A percentile compares a stretch with the other conserved stretches of the same genome.
Conservation (phyloP, 2,113 vertebrate species). For the Perca flavescens region DNA sequence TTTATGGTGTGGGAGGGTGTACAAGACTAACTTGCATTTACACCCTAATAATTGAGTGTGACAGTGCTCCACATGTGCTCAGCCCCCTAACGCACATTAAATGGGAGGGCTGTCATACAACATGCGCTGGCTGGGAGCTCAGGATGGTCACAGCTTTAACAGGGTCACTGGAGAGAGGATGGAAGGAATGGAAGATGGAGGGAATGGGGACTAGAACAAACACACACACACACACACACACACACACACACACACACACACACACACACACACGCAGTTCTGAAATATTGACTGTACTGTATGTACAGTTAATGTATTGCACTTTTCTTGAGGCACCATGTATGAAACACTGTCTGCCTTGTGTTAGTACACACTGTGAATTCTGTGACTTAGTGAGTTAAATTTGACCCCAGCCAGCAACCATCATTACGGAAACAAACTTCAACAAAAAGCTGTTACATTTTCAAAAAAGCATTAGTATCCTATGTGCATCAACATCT, state of each 20-base stretch:
- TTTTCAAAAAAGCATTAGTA: background rate
- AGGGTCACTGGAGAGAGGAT: slow-evolving; percentile 25
- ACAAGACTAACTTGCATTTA: slow-evolving; percentile 28
- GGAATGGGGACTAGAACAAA: background rate
- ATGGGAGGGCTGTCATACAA: slow-evolving; percentile 26
- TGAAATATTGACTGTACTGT: background rate
- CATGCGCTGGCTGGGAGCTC: background rate
- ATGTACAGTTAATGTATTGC: background rate
- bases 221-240: slow-evolving; percentile 12
- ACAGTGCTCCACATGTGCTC: slow-evolving; percentile 47
- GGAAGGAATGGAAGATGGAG: background rate
- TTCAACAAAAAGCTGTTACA: background rate
- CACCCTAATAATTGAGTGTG: slow-evolving; percentile 48
- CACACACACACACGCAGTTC: slow-evolving; percentile 5
- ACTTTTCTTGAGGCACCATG: background rate
- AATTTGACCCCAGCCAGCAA: background rate
- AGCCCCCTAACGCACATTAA: slow-evolving; percentile 6
- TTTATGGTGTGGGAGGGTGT: slow-evolving; percentile 18
- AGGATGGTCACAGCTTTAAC: background rate
- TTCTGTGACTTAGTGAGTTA: background rate
- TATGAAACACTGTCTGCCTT: background rate
- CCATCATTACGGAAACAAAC: background rate
- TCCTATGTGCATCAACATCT: background rate
- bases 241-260: slow-evolving; percentile 5
- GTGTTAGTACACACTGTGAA: slow-evolving; percentile 5